A percentile compares a stretch with the other conserved stretches of the same genome.
Conservation (phyloP, 1,140 invertebrate species). For the Cyphomyrmex costatus region DNA sequence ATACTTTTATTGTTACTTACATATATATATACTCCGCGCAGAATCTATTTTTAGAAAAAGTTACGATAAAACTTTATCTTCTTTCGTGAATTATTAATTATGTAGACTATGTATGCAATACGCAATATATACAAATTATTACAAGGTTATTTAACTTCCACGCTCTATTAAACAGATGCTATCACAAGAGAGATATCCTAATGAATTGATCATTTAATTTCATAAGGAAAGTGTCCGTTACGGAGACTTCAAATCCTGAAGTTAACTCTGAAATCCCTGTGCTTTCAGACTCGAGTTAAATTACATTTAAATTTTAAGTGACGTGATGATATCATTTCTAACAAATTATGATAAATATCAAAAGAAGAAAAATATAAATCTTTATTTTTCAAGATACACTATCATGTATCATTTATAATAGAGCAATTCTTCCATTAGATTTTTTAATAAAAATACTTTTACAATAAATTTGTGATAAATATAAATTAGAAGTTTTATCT, state of each 20-base stretch:
- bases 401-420: constrained; percentile 8
- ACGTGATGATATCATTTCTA: not conserved
- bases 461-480: not conserved
- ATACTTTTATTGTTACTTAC: not conserved
- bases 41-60: not conserved
- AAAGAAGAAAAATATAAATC: not conserved
- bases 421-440: not conserved
- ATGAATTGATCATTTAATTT: constrained; percentile 40
- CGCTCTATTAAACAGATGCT: not conserved
- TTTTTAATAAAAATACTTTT: not conserved
- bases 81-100: not conserved
- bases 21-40: not conserved
- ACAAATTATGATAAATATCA: constrained; percentile 52
- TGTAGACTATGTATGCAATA: not conserved
- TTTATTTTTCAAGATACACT: not conserved
- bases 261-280: constrained; percentile 8
- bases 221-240: constrained; percentile 3
- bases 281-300: constrained; percentile 32
- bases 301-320: constrained; percentile 44
- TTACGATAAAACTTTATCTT: not conserved
- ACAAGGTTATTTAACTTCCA: not conserved
- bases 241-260: constrained; percentile 16
- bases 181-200: not conserved
- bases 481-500: not conserved
- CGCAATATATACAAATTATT: not conserved